Base-by-base conservation (phyloP, 2,888 invertebrate genomes). In the Pristionchus arcanus region DNA sequence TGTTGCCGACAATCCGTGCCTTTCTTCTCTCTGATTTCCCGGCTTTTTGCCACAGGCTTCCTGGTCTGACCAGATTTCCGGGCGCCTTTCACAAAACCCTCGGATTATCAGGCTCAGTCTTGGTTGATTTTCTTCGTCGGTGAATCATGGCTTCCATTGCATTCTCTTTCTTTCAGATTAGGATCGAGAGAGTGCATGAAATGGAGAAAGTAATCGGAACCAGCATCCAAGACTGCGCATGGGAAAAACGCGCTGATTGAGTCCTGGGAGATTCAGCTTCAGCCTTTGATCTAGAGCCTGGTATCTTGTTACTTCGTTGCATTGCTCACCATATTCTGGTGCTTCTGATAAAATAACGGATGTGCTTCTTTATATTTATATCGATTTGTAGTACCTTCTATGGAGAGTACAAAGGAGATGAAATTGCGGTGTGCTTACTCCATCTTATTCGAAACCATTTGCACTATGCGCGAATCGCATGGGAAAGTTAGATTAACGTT, bases 161-260 rank as follows among this genome's bases (percentile, higher is more conserved):
- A 71, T 11, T 71, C 68, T 71, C 31, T 71, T 71, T 16, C 31
- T n/a, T n/a, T n/a, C n/a, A n/a, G n/a, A 15, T 71, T 21, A 28
- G 34, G 31, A 31, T 31, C 5, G 68, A 71, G 68, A 34, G 68
- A 71, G 34, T 31, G 25, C 0, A n/a, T 63, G 9, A n/a, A 59
- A 63, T 9, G 68, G 68, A 31, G 68, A 71, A 34, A 71, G 68
- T 31, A 16, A 34, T 49, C 42, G 63, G 63, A 63, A n/a, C 11
- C 63, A 5, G 63, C 25, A 49, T 49, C 42, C 3, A 21, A 34
- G 68, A 13, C 59, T 63, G 59, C 28, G 68, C 68, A 28, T 74
- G 74, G 74, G 74, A 74, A 74, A 74, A 34, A 37, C 74, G 15
- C 31, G 74, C 42, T 37, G 74, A 74, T 74, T 74, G 74, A 74